These are phyloP conservation scores for Noctuana brunneofusca DNA, from an alignment of 2,888 invertebrate genomes.

Conservation along the genomic window DNA sequence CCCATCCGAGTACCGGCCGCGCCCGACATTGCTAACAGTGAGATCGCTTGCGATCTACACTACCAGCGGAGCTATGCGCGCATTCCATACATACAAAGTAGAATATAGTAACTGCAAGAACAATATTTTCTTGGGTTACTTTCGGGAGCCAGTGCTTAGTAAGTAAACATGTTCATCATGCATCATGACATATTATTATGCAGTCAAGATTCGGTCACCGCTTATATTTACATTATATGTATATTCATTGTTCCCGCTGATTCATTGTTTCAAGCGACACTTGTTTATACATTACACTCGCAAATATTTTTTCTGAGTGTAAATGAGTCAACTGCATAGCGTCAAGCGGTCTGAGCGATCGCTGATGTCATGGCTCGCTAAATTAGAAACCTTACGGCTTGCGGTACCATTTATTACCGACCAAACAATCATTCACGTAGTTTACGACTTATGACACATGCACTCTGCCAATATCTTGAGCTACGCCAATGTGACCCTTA, in stretches of 20 bases:
- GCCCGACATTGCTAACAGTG: no score
- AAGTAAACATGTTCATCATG: background rate
- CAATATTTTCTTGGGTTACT: no score
- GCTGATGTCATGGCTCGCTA: slow-evolving; percentile 44
- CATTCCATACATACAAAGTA: no score
- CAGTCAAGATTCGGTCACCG: background rate
- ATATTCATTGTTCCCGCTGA: background rate
- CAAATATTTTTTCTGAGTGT: slow-evolving; percentile 13
- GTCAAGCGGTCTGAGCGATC: slow-evolving; percentile 43
- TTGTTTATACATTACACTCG: slow-evolving; percentile 5
- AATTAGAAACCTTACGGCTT: slow-evolving; percentile 46
- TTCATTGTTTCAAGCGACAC: background rate
- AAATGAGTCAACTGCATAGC: slow-evolving; percentile 33
- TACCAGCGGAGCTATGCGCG: no score
- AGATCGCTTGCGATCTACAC: no score
- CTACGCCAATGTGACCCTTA: slow-evolving; percentile 1
- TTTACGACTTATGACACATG: slow-evolving; percentile 46
- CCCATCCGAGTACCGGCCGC: no score
- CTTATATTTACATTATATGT: background rate
- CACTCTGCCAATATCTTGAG: slow-evolving; percentile 23
- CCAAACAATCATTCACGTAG: slow-evolving; percentile 46
- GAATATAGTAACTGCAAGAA: no score
- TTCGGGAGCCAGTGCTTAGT: background rate
- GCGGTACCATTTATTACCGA: slow-evolving; percentile 50
- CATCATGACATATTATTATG: no score